Conservation (phyloP, 2,797 vertebrate genomes). For the Oreochromis grahami region DNA sequence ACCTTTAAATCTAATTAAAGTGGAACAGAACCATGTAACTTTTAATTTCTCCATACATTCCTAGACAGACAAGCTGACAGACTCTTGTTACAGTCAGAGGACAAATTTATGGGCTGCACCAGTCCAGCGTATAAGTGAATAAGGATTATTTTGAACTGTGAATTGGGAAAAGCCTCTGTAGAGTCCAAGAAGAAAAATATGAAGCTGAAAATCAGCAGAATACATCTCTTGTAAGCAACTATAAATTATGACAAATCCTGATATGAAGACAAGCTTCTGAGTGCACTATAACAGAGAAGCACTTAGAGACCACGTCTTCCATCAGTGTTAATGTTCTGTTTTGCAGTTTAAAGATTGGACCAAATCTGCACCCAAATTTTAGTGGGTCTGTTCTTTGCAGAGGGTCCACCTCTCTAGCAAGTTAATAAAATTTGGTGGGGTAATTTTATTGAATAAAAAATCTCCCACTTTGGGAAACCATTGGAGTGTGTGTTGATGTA, state of each 20-base stretch:
- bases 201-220: neutral
- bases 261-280: neutral
- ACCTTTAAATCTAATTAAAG: neutral
- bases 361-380: neutral
- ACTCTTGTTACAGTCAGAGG: neutral
- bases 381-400: neutral
- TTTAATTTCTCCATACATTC: neutral
- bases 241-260: neutral
- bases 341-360: neutral
- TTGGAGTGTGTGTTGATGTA: neutral
- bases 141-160: neutral
- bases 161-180: neutral
- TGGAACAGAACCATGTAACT: accelerated
- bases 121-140: neutral
- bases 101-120: neutral
- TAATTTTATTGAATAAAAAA: neutral
- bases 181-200: neutral
- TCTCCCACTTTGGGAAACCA: neutral
- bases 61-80: neutral
- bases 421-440: neutral
- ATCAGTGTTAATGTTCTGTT: neutral
- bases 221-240: neutral
- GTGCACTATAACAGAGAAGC: neutral
- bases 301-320: neutral
- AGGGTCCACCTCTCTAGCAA: neutral